Percentiles rank a stretch among this genome's conserved stretches.
phyloP scores from a whole-genome alignment of 2,797 vertebrate species.

The Muscicapa comitata region DNA sequence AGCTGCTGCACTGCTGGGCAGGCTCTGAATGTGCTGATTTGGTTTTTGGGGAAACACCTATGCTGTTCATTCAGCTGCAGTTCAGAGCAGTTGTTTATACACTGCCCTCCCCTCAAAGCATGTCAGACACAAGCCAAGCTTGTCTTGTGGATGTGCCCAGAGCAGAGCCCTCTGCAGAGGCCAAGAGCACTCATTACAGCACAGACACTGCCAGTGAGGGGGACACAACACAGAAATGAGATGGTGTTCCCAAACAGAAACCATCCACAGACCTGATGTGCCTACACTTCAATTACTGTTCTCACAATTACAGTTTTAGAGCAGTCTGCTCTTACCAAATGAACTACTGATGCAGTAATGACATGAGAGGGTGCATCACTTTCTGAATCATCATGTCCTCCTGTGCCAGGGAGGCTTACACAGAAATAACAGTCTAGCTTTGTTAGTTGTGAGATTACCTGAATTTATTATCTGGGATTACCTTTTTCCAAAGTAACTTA shows the following conservation, averaged over 20 bases:
- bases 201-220: not conserved
- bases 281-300: not conserved
- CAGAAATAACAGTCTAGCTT: not conserved
- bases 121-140: not conserved
- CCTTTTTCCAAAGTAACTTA: not conserved
- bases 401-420: not conserved
- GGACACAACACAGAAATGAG: not conserved
- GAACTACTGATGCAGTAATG: conserved; percentile 32
- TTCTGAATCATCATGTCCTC: not conserved
- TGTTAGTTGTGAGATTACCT: not conserved
- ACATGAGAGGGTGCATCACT: not conserved
- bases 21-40: not conserved
- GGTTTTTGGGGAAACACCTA: not conserved
- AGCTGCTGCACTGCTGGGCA: not conserved
- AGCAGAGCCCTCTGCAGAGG: not conserved
- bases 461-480: not conserved
- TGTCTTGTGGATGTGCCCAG: not conserved
- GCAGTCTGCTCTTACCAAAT: conserved; percentile 34
- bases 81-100: not conserved
- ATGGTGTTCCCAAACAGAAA: not conserved
- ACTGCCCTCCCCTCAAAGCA: not conserved
- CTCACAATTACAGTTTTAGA: not conserved
- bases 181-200: not conserved
- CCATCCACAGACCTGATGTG: not conserved
- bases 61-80: not conserved